Conservation (phyloP, 2,113 vertebrate genomes). For the Oncorhynchus keta region DNA sequence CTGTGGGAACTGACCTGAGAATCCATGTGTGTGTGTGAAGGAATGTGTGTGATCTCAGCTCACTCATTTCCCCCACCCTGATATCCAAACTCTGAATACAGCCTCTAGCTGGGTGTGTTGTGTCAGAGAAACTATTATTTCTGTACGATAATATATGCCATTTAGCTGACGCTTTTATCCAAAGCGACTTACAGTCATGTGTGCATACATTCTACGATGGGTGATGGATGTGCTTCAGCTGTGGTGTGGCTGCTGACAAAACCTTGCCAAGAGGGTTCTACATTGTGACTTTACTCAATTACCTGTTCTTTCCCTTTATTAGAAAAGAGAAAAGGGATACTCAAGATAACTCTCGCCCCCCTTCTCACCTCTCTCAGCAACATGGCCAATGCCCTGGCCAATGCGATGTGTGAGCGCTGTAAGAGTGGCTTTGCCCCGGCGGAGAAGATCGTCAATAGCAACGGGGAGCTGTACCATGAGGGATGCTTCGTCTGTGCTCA, state of each 20-base stretch:
- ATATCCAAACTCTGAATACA: background rate
- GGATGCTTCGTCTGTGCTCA: conserved; percentile 97
- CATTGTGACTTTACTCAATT: background rate
- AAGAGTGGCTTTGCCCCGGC: conserved; percentile 87
- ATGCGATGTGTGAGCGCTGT: conserved; percentile 94
- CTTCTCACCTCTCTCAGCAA: conserved; percentile 76
- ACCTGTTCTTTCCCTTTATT: background rate
- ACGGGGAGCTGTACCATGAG: conserved; percentile 94
- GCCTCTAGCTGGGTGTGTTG: conserved; percentile 31
- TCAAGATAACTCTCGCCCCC: too few species aligned
- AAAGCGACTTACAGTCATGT: too few species aligned
- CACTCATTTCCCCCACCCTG: conserved; percentile 21
- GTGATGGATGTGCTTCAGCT: background rate
- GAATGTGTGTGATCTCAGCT: background rate
- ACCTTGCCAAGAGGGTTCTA: too few species aligned
- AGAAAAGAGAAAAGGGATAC: background rate
- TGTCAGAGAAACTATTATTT: background rate
- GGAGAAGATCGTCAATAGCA: conserved; percentile 97
- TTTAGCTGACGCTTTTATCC: too few species aligned
- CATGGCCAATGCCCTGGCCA: conserved; percentile 95
- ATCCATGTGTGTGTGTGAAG: background rate
- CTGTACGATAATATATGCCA: too few species aligned
- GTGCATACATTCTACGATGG: too few species aligned
- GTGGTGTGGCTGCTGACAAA: too few species aligned
- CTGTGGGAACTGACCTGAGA: background rate